Conservation (phyloP, 1,140 invertebrate genomes). For the Metaphire vulgaris region DNA sequence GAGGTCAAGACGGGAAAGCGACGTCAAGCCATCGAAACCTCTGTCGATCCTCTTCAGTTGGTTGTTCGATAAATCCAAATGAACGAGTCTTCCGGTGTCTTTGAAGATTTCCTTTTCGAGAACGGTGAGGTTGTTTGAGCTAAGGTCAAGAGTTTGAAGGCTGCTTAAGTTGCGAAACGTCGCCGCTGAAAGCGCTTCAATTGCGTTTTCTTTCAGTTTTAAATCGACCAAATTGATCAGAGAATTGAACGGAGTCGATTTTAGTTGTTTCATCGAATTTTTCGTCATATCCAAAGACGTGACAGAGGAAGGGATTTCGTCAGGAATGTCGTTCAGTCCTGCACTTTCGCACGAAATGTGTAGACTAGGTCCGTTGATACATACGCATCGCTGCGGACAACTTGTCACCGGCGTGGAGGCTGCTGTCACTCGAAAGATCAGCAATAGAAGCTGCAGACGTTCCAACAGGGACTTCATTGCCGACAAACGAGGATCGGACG, state of each 20-base stretch:
- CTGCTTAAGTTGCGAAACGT: conserved; percentile 38
- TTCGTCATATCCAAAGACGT: conserved; percentile 21
- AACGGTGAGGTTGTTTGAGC: conserved; percentile 58
- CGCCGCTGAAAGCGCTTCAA: conserved; percentile 37
- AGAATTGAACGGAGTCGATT: not conserved
- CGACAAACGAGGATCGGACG: not conserved
- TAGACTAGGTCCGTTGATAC: conserved; percentile 3
- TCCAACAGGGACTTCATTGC: no score
- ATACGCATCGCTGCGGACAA: conserved; percentile 19
- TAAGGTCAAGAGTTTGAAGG: conserved; percentile 56
- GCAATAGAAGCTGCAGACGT: no score
- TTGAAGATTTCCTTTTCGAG: conserved; percentile 54
- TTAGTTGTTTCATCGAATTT: conserved; percentile 14
- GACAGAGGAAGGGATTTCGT: conserved; percentile 15
- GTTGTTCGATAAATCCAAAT: conserved; percentile 52
- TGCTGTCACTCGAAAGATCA: not conserved
- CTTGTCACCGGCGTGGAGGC: not conserved
- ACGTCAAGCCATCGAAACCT: conserved; percentile 46
- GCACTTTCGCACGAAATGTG: not conserved
- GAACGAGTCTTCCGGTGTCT: conserved; percentile 38
- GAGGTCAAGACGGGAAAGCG: conserved; percentile 65
- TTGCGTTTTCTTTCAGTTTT: conserved; percentile 33
- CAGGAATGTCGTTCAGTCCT: conserved; percentile 12
- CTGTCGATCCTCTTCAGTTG: conserved; percentile 45
- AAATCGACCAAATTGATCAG: conserved; percentile 26